phyloP scores from a whole-genome alignment of 2,113 vertebrate species.

The Connochaetes taurinus region DNA sequence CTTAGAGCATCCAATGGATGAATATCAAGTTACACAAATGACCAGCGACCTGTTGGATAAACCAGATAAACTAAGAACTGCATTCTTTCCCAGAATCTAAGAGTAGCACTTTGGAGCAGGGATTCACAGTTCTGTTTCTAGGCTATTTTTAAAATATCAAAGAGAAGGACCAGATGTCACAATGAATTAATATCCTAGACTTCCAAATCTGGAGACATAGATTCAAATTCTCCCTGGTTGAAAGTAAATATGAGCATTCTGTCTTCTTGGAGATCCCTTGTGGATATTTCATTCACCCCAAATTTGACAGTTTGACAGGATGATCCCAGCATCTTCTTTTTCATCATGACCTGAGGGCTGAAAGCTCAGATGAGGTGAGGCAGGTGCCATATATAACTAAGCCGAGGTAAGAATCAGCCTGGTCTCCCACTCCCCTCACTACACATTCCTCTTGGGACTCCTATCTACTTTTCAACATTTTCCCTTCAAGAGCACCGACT shows the following conservation, averaged over 20 bases:
- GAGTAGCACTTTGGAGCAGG: slow-evolving; percentile 9
- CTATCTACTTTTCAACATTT: not conserved
- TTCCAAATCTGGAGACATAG: slow-evolving; percentile 42
- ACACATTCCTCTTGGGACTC: not conserved
- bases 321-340: slow-evolving; percentile 47
- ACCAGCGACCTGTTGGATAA: slow-evolving; percentile 46
- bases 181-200: slow-evolving; percentile 55
- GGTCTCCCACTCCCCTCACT: not conserved
- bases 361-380: slow-evolving; percentile 5
- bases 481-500: not conserved
- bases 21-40: slow-evolving; percentile 46
- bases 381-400: slow-evolving; percentile 13
- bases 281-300: slow-evolving; percentile 51
- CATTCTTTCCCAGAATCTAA: slow-evolving; percentile 56
- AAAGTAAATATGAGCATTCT: slow-evolving; percentile 62
- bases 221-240: slow-evolving; percentile 52
- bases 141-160: slow-evolving; percentile 60
- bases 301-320: slow-evolving; percentile 56
- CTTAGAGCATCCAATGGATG: not conserved
- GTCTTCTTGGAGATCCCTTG: slow-evolving; percentile 39
- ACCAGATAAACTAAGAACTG: slow-evolving; percentile 43
- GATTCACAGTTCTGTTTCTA: slow-evolving; percentile 46
- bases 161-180: slow-evolving; percentile 56
- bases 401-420: not conserved
- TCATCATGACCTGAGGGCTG: not conserved